Evolutionary conservation across 2,113 vertebrate species (phyloP).

Genomic region (Nothobranchius furzeri): DNA sequence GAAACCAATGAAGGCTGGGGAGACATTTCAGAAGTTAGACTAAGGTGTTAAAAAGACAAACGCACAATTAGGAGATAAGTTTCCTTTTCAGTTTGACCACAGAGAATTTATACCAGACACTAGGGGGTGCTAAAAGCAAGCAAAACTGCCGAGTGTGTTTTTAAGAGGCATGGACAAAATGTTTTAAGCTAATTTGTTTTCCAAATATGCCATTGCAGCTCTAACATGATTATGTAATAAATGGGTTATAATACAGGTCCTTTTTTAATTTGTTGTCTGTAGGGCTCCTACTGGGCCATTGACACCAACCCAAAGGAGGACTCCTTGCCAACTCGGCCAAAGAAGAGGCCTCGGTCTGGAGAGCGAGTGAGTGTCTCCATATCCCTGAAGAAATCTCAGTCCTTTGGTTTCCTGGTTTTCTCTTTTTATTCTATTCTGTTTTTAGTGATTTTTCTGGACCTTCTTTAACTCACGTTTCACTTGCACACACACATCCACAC

Average conservation of each 20-base stretch:
- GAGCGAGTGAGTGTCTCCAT: slow-evolving; percentile 82
- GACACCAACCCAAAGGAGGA: slow-evolving; percentile 94
- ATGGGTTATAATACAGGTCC: slow-evolving; percentile 21
- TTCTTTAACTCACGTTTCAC: background rate
- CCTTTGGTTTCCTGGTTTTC: slow-evolving; percentile 1
- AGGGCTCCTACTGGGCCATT: slow-evolving; percentile 94
- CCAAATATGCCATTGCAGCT: too few species aligned
- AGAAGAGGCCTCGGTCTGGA: slow-evolving; percentile 92
- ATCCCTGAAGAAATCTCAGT: background rate
- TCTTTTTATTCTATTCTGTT: slow-evolving; percentile 3
- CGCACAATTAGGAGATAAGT: too few species aligned
- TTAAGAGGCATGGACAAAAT: too few species aligned
- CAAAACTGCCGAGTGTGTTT: too few species aligned
- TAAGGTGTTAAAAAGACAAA: too few species aligned
- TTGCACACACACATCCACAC: too few species aligned
- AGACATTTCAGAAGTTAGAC: too few species aligned
- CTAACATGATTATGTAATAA: background rate
- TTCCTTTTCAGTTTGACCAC: too few species aligned
- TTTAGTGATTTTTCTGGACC: slow-evolving; percentile 10
- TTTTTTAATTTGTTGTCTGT: slow-evolving; percentile 44
- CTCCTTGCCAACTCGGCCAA: slow-evolving; percentile 87
- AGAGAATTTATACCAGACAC: too few species aligned
- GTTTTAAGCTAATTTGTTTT: too few species aligned
- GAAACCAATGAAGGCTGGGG: too few species aligned
- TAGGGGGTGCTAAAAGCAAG: too few species aligned